Conservation (phyloP, 2,113 vertebrate genomes). For the Gadus chalcogrammus region DNA sequence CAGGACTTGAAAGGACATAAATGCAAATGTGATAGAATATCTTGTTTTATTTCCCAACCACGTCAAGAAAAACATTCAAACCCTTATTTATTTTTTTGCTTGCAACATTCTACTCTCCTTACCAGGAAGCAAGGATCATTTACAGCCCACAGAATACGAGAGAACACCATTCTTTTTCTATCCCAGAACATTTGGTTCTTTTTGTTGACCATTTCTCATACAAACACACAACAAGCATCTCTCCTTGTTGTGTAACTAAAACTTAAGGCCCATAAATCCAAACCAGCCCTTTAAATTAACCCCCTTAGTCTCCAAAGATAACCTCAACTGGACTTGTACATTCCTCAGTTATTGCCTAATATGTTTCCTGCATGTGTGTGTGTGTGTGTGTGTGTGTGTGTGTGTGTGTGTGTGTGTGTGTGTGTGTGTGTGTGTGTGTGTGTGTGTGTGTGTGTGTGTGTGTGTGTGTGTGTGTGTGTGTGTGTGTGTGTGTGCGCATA, state of each 20-base stretch:
- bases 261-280: neutral
- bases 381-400: constrained; percentile 6
- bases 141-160: no score
- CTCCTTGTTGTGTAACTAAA: neutral
- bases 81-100: no score
- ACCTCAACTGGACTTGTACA: constrained; percentile 39
- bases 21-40: no score
- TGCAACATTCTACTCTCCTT: no score
- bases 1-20: no score
- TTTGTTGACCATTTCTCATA: no score
- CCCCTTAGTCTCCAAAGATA: constrained; percentile 36
- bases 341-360: constrained; percentile 51
- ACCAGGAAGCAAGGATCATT: no score
- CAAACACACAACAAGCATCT: constrained; percentile 11
- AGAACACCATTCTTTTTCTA: no score
- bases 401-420: neutral
- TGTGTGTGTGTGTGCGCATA: constrained; percentile 6
- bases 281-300: constrained; percentile 8
- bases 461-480: constrained; percentile 16
- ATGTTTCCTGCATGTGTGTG: constrained; percentile 17
- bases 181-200: no score
- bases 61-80: no score
- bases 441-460: constrained; percentile 9
- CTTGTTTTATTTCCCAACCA: no score
- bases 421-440: neutral